Conservation (phyloP, 2,888 invertebrate genomes). For the Blastobasis adustella region DNA sequence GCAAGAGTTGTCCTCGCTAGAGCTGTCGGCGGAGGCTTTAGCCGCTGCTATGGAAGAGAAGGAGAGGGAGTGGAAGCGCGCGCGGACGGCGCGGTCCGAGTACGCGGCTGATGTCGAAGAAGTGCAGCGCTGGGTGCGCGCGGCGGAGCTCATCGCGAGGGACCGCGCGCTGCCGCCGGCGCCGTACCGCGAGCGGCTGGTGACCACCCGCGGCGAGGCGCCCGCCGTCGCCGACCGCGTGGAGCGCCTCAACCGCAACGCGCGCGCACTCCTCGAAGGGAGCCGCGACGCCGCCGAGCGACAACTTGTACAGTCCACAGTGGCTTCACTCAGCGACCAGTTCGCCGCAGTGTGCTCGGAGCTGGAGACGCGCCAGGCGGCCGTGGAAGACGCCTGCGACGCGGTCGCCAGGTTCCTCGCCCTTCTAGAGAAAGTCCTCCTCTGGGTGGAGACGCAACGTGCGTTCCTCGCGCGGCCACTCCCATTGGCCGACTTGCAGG, state of each 20-base stretch:
- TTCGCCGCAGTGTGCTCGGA: conserved; percentile 84
- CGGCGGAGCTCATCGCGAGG: conserved; percentile 87
- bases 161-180: conserved; percentile 87
- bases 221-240: conserved; percentile 82
- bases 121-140: conserved; percentile 88
- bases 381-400: conserved; percentile 90
- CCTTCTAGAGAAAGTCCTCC: conserved; percentile 85
- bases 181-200: conserved; percentile 83
- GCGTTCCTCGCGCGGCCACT: conserved; percentile 86
- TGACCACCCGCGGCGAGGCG: conserved; percentile 84
- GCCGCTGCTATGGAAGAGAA: conserved; percentile 90
- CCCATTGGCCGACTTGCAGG: conserved; percentile 84
- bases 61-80: conserved; percentile 90
- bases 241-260: conserved; percentile 85
- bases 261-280: conserved; percentile 85
- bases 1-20: conserved; percentile 87
- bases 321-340: conserved; percentile 85
- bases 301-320: conserved; percentile 82
- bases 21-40: conserved; percentile 86
- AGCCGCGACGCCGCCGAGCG: conserved; percentile 86
- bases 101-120: conserved; percentile 87
- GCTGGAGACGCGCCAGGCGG: conserved; percentile 88
- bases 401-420: conserved; percentile 91
- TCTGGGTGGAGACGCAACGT: conserved; percentile 89
- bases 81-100: conserved; percentile 86